Conservation (phyloP, 2,797 vertebrate species). For the Helarctos malayanus region DNA sequence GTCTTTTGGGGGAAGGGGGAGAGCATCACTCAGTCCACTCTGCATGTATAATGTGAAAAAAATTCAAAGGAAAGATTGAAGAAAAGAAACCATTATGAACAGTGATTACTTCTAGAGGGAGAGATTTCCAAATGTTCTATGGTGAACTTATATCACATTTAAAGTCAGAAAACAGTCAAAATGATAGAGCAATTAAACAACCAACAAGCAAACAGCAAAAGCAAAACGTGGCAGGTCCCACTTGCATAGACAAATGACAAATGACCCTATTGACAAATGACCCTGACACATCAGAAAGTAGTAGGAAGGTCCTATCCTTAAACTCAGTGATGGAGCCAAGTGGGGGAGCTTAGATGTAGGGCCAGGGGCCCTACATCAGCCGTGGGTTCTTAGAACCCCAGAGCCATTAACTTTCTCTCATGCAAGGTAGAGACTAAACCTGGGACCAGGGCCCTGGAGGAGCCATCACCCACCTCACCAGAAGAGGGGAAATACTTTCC, state of each 20-base stretch:
- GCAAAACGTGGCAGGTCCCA: not conserved
- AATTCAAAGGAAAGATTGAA: not conserved
- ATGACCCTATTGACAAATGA: not conserved
- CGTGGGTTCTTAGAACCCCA: not conserved
- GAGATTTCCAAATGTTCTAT: slow-evolving; percentile 25
- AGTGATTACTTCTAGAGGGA: slow-evolving; percentile 20
- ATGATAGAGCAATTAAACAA: not conserved
- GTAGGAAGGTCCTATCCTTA: not conserved
- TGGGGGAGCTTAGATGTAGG: not conserved
- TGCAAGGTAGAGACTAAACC: not conserved
- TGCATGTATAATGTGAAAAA: not conserved
- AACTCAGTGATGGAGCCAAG: not conserved
- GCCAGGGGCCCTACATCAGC: not conserved
- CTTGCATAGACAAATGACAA: too few relatives aligned
- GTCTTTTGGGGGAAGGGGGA: too few relatives aligned
- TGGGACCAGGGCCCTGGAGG: not conserved
- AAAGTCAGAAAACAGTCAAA: not conserved
- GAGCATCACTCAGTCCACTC: not conserved
- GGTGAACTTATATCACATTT: not conserved
- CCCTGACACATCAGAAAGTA: not conserved
- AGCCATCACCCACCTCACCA: not conserved
- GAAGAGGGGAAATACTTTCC: slow-evolving; percentile 14
- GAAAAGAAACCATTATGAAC: not conserved
- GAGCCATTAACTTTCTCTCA: not conserved
- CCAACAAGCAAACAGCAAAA: not conserved